These are phyloP conservation scores for Cremastinae sp. DNA, from an alignment of 2,888 invertebrate genomes.

Conservation along the genomic window DNA sequence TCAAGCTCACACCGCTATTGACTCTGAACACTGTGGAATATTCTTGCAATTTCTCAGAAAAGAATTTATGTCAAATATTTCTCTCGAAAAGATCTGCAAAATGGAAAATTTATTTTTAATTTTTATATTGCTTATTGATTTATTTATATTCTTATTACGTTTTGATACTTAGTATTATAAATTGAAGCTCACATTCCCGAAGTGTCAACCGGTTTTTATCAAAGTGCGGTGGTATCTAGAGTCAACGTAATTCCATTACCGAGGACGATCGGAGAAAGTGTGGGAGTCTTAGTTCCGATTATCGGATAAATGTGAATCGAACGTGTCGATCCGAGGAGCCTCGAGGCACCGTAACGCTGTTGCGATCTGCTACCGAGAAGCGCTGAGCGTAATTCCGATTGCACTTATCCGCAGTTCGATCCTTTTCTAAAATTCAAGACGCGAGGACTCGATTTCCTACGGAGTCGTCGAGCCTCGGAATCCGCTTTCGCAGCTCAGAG, in stretches of 20 bases:
- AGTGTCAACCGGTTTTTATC: conserved; percentile 19
- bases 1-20: too few relatives aligned
- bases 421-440: conserved; percentile 23
- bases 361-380: conserved; percentile 33
- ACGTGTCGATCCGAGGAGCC: conserved; percentile 9
- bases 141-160: neutral
- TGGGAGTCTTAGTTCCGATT: conserved; percentile 70
- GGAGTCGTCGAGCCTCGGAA: conserved; percentile 34
- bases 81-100: too few relatives aligned
- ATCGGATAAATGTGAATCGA: conserved; percentile 53
- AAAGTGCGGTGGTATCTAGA: conserved; percentile 3
- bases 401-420: conserved; percentile 37
- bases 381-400: conserved; percentile 49
- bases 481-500: conserved; percentile 60
- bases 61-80: too few relatives aligned
- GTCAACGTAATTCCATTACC: conserved; percentile 1
- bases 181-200: neutral
- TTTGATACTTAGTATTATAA: neutral
- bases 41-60: too few relatives aligned
- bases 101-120: too few relatives aligned
- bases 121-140: too few relatives aligned
- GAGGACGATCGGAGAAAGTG: conserved; percentile 37
- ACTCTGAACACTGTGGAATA: too few relatives aligned
- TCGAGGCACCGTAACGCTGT: conserved; percentile 49
- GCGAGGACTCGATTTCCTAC: conserved; percentile 44